Evolutionary conservation across 2,797 vertebrate genomes (phyloP).

Genomic region (Poecilia velifera): DNA sequence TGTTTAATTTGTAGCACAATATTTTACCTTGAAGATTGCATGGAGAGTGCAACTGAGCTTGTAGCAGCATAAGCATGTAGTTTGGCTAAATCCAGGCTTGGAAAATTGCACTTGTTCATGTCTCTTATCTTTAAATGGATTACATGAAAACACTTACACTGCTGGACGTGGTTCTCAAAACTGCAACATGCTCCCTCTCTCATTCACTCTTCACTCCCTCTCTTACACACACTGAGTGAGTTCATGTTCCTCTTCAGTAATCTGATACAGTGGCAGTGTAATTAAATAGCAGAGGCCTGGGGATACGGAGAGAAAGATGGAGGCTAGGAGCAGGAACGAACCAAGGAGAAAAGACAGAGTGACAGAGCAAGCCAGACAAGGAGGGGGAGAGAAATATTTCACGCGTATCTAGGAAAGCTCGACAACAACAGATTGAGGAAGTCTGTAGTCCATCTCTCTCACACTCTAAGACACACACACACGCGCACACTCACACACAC

Average conservation of each 20-base stretch:
- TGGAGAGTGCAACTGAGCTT: slow-evolving; percentile 10
- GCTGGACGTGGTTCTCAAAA: slow-evolving; percentile 49
- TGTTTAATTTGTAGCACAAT: background rate
- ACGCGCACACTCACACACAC: slow-evolving; percentile 8
- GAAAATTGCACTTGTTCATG: slow-evolving; percentile 52
- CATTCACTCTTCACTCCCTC: slow-evolving; percentile 5
- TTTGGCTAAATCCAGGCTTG: slow-evolving; percentile 26
- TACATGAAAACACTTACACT: slow-evolving; percentile 48
- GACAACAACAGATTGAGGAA: slow-evolving; percentile 62
- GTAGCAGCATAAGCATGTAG: slow-evolving; percentile 34
- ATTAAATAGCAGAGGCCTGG: slow-evolving; percentile 73
- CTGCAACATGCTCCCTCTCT: slow-evolving; percentile 13
- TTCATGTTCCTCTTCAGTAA: slow-evolving; percentile 69
- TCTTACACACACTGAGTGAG: slow-evolving; percentile 30
- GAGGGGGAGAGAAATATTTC: slow-evolving; percentile 54
- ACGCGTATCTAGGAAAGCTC: slow-evolving; percentile 54
- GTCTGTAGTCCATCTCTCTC: slow-evolving; percentile 44
- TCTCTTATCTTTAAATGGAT: slow-evolving; percentile 61
- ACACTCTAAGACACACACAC: background rate
- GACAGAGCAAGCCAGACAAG: slow-evolving; percentile 49
- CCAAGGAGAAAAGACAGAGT: slow-evolving; percentile 52
- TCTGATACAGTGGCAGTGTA: slow-evolving; percentile 72
- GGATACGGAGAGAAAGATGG: slow-evolving; percentile 56
- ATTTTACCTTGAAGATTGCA: slow-evolving; percentile 8
- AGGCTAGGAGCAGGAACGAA: slow-evolving; percentile 46